Percentiles rank a stretch among this genome's conserved stretches.
Conservation (phyloP, 2,888 invertebrate species). For the Lochmaea capreae region DNA sequence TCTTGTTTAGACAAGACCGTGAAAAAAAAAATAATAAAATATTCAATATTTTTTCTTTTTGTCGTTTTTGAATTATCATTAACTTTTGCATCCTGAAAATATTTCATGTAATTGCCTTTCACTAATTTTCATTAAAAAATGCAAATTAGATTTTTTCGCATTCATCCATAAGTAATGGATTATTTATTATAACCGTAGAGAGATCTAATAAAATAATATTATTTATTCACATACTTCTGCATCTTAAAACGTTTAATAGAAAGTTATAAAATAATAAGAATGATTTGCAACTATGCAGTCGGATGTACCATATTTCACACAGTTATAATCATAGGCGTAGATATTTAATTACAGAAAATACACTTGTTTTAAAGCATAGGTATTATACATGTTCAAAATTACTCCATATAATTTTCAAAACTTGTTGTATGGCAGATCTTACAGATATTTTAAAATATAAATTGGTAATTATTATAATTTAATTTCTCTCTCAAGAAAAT, state of each 20-base stretch:
- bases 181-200: neutral
- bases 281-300: neutral
- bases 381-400: too few species aligned
- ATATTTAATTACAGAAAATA: neutral
- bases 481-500: too few species aligned
- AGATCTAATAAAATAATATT: slow-evolving; percentile 4
- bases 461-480: too few species aligned
- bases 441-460: too few species aligned
- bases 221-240: neutral
- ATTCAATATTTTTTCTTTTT: too few species aligned
- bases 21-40: too few species aligned
- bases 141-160: neutral
- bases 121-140: neutral
- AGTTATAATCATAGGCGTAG: neutral
- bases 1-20: too few species aligned
- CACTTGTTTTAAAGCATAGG: too few species aligned
- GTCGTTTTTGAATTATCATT: neutral
- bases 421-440: too few species aligned
- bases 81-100: neutral
- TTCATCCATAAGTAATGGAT: neutral
- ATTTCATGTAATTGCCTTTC: neutral
- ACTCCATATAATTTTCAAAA: too few species aligned
- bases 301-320: neutral
- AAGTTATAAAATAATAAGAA: neutral
- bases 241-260: neutral